Percentiles rank a stretch among this genome's conserved stretches.
Evolutionary conservation across 2,888 invertebrate species (phyloP).

Genomic region (Archips xylosteana): DNA sequence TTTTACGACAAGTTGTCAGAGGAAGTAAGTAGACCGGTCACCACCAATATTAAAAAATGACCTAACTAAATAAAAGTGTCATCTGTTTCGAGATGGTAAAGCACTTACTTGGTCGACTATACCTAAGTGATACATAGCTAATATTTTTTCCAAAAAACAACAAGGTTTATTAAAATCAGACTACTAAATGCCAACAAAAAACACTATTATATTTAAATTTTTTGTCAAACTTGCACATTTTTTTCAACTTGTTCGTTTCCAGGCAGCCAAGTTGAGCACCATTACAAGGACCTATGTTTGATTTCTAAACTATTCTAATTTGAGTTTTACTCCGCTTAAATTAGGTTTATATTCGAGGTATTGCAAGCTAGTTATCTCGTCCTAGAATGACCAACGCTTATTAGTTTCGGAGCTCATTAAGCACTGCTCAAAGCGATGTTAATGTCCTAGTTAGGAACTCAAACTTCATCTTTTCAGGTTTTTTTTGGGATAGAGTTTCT

Average conservation of each 20-base stretch:
- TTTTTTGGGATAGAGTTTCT: background rate
- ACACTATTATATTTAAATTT: background rate
- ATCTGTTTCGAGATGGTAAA: no score
- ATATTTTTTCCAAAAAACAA: no score
- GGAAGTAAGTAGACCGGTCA: no score
- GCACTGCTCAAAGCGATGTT: conserved; percentile 36
- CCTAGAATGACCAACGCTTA: background rate
- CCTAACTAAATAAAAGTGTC: no score
- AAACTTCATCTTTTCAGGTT: background rate
- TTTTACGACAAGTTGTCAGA: no score
- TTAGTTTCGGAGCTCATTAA: conserved; percentile 5
- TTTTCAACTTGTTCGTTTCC: background rate
- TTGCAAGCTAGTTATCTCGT: background rate
- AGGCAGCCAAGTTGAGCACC: background rate
- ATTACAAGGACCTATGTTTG: background rate
- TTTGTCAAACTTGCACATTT: background rate
- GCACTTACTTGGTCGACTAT: no score
- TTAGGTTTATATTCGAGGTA: background rate
- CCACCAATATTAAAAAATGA: no score
- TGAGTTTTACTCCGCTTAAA: background rate
- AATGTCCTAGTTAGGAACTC: conserved; percentile 15
- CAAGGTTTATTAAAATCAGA: no score
- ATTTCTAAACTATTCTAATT: background rate
- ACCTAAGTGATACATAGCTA: no score
- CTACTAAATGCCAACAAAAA: background rate